Base-by-base conservation (phyloP, 2,888 invertebrate genomes). In the Rotaria socialis region DNA sequence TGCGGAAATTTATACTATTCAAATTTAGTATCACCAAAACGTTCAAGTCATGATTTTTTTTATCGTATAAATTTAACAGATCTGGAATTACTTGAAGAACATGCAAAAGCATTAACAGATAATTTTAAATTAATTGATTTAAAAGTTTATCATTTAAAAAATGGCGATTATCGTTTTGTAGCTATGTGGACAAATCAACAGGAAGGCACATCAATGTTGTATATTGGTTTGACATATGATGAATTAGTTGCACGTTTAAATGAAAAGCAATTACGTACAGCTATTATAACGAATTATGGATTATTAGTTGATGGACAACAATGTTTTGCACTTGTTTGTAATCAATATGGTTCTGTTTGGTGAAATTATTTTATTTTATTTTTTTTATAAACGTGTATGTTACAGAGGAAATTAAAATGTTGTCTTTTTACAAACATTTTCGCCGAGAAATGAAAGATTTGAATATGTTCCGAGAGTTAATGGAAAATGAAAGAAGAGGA, bases 71-170 rank as follows among this genome's bases (percentile, higher is more conserved):
- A 80, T 80, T n/a, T 80, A 47, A 80, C 43, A 11, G 80, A 80
- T 47, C 24, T 41, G 24, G 47, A 80, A 47, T 47, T 80, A n/a
- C 80, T 80, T 47, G 47, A 47, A 80, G 80, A 80, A 80, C 80
- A 80, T 80, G 14, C 80, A n/a, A 47, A 80, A 80, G 47, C 47
- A 47, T 80, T 80, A 16, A 80, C 22, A 14, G 47, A 80, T 47
- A 80, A 80, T 80, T 47, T 19, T 24, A 80, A 80, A 47, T 47
- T 80, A 80, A 41, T 47, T 80, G 47, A 80, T 80, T 80, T 80
- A 47, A 80, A 80, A 80, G 80, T 47, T n/a, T 80, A 80, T 80
- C 80, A 80, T 80, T n/a, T 80, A n/a, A 47, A 47, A n/a, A 80
- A 80, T 47, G 80, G 80, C n/a, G 80, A 80, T 80, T 80, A 80